Evolutionary conservation across 30 jellyfish, hydroid and myxozoan species (phyloP), one percentile per base, ranked within the genome.

Genomic region (Pelagia noctiluca): DNA sequence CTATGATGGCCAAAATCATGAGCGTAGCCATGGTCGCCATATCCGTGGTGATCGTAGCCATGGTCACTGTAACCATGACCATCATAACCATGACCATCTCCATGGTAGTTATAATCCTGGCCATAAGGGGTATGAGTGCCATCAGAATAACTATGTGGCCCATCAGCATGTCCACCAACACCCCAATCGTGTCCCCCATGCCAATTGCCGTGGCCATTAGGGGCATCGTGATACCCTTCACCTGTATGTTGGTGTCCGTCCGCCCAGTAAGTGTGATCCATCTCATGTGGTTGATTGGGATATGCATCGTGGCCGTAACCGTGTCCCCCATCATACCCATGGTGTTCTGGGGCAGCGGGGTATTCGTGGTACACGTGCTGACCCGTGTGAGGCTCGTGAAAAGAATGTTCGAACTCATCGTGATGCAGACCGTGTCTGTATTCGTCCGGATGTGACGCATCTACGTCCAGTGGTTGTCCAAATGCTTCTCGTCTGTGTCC

Each of bases 351-450:
- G 0, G 28, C 74, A 23, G 10, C 23, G 53, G n/a, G 49, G 19
- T 38, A 35, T 50, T 13, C 16, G 21, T n/a, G 34, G 37, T 21
- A n/a, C 22, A 13, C 38, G 3, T 32, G 64, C 22, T n/a, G 65
- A 22, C 34, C 64, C 26, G 13, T 16, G 7, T 28, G 63, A 0
- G 63, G 63, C 3, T 47, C 80, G 57, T 52, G 28, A 19, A 52
- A 52, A 30, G 12, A 19, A 36, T 82, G 85, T 33, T 82, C 92
- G 42, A 82, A 82, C 62, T 82, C 92, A 69, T 82, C 92, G 36
- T 82, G 92, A 46, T 82, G 92, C 83, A 82, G 74, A 2, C 92
- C 92, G 48, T 67, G 82, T 52, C 70, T 82, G 80, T 82, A 82
- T 53, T 82, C 92, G 26, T 82, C 92, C 38, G 92, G 92, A 35